Evolutionary conservation across 1,140 invertebrate species (phyloP).

Genomic region (Octopus sinensis): DNA sequence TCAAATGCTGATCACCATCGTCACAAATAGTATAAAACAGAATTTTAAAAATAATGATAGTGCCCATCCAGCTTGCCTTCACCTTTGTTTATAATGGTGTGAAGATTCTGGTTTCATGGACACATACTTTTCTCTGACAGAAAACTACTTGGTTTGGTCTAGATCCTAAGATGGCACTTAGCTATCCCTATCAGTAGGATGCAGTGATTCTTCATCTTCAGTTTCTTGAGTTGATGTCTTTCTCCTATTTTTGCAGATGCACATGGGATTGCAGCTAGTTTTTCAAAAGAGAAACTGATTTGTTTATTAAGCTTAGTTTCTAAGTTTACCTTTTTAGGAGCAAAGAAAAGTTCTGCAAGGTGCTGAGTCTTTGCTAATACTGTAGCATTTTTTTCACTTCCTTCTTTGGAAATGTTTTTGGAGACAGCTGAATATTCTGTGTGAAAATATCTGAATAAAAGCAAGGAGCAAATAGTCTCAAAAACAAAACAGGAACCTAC

Average conservation of each 20-base stretch:
- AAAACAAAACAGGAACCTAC: no score
- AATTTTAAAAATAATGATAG: neutral
- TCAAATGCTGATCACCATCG: neutral
- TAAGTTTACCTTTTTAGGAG: neutral
- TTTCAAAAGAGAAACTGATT: neutral
- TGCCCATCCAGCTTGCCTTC: neutral
- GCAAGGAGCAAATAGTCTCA: no score
- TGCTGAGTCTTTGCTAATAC: neutral
- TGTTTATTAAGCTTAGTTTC: neutral
- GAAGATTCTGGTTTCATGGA: neutral
- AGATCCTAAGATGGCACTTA: neutral
- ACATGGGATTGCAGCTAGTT: neutral
- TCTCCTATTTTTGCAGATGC: neutral
- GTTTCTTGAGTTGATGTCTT: no score
- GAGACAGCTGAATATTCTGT: no score
- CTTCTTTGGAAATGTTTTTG: no score
- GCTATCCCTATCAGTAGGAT: neutral
- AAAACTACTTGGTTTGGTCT: neutral
- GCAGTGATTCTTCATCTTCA: no score
- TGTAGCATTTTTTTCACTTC: slow-evolving; percentile 1
- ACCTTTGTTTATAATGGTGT: neutral
- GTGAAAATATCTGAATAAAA: no score
- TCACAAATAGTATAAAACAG: slow-evolving; percentile 5
- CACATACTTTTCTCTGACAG: neutral
- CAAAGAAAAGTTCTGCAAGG: neutral